Evolutionary conservation across 2,888 invertebrate genomes (phyloP), one percentile per base, ranked within the genome.

Genomic region (Nephrotoma appendiculata): DNA sequence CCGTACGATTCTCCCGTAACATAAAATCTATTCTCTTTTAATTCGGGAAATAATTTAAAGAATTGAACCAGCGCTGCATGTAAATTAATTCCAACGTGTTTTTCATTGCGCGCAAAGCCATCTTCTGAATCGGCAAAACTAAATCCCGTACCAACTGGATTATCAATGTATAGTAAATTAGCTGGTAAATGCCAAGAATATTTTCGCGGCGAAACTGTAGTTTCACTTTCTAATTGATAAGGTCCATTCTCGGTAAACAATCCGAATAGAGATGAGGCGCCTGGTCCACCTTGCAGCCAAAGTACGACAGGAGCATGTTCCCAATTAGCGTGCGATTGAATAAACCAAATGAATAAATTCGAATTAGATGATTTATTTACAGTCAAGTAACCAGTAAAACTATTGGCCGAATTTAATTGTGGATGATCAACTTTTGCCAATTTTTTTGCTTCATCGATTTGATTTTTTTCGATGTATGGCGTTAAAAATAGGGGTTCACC

Each of bases 291-390:
- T 88, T 94, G 94, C 4, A 94, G 92, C 94, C 94, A 94, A 86
- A 94, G 90, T 71, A 94, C 92, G 91, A 93, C 92, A 0, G 94
- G 94, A 11, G 93, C 93, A 7, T 92, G 91, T 85, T 92, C 92
- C 89, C 92, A 48, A 15, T 86, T 41, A 0, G 89, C 88, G 0
- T 92, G 90, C 87, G 92, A 91, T 0, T 92, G 87, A 0, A 91
- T 89, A 89, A 95, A 97, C 97, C 97, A 97, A 91, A 97, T 97
- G 91, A 96, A 97, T 89, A 95, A 90, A 90, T 97, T 96, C 1
- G 96, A 96, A 89, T 95, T 93, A 89, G 93, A 94, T 4, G 92
- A 91, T 90, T 95, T 94, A 89, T 97, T 94, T 19, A 97, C 96
- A 0, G 96, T 97, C 42, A 97, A 92, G 89, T 94, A 97, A 9